Evolutionary conservation across 2,888 invertebrate genomes (phyloP), one percentile per base, ranked within the genome.

Genomic region (Embidobia sp.): DNA sequence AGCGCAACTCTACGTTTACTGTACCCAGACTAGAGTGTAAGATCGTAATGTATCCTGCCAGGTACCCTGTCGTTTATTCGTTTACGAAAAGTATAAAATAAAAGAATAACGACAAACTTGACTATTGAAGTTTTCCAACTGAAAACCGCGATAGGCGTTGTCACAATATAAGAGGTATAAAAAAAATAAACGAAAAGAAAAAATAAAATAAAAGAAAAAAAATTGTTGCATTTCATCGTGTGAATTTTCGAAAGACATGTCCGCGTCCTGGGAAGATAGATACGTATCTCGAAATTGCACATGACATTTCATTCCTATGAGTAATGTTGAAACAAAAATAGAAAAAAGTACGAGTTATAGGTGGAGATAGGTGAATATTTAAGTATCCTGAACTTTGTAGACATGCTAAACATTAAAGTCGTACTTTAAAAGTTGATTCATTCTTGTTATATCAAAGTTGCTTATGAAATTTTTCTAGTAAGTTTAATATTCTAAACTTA

Each of bases 1-100:
- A 70, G 72, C 11, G 53, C 31, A 27, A 51, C 69, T 76, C 51
- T 64, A 59, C 69, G 4, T 57, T 67, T 31, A 51, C 13, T 49
- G 66, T 69, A 77, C 70, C 66, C 66, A 64, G 77, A 77, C 77
- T 77, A 77, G 77, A 77, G 35, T 29, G 18, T 59, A 72, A 70
- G 66, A 77, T 72, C 49, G 59, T 61, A 40, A 51, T 72, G 19
- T 64, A 77, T 77, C 64, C 70, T 77, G 66, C 61, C 72, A 77
- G 77, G 70, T 77, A 66, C 42, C 35, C 49, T 19, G 10, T 59
- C 42, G 53, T 49, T 35, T 16, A 72, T 53, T 40, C 8, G 0
- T 42, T 59, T 42, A 42, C 2, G 6, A 40, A 66, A 51, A 66
- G 13, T 33, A 66, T 16, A 44, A 53, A 33, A 42, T 6, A 18